Base-by-base conservation (phyloP, 2,888 invertebrate species). In the Hedychridium roseum region DNA sequence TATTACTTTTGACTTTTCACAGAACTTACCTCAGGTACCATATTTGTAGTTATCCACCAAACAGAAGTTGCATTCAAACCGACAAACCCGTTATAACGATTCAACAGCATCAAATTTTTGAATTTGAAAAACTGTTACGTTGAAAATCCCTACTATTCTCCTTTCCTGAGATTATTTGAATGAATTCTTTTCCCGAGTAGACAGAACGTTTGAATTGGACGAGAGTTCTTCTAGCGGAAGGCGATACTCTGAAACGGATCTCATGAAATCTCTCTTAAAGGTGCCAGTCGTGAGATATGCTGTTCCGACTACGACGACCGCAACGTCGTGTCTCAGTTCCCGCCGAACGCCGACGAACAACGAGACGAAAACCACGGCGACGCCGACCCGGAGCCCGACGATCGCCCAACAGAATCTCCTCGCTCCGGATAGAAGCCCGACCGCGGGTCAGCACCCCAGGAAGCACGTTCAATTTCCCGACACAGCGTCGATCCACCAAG, bases 391-490 rank as follows among this genome's bases (percentile, higher is more conserved):
- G 81, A 83, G 70, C 80, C 80, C 77, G 77, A 85, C 79, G 76
- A 82, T 71, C 75, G 80, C 60, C 67, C 84, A 54, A 70, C 61
- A 58, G 28, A 28, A 57, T n/a, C 35, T 61, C 79, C 54, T 36
- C 50, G 35, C 48, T 32, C 18, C 46, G 38, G 66, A 64, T 42
- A 66, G 50, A 35, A 67, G 80, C 81, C 7, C 74, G 73, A 76
- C 63, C 1, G 34, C 80, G 14, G 81, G 82, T 1, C 80, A 84
- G 32, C 80, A 80, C 14, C 79, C 81, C 14, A 84, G 86, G 70
- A 89, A 89, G 63, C 88, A 88, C 60, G 89, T 89, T 0, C 88
- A 89, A 70, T 89, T 89, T 66, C 87, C 86, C 0, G 88, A 87
- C 42, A 63, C 64, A 2, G 51, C 64, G 3, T 12, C 57, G 3